Evolutionary conservation across 1,140 invertebrate species (phyloP).

Genomic region (Rhizoglyphus robini): DNA sequence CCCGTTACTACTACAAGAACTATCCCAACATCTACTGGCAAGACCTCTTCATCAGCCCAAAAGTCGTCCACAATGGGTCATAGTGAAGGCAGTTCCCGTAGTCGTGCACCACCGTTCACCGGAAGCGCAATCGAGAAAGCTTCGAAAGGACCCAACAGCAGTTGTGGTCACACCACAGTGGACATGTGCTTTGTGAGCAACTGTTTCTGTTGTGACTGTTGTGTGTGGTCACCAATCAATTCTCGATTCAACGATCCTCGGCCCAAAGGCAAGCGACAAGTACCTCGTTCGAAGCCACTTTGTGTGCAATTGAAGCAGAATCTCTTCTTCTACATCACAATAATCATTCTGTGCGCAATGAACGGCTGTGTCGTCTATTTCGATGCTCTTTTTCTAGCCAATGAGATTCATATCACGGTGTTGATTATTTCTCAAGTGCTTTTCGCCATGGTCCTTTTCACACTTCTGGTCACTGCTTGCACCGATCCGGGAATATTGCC

Average conservation of each 20-base stretch:
- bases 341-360: neutral
- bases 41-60: too few species aligned
- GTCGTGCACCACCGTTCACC: too few species aligned
- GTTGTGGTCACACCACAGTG: neutral
- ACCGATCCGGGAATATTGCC: constrained; percentile 76
- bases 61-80: too few species aligned
- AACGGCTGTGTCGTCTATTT: constrained; percentile 28
- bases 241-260: neutral
- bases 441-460: constrained; percentile 81
- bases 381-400: constrained; percentile 72
- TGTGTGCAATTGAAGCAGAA: neutral
- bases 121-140: too few species aligned
- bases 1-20: too few species aligned
- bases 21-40: too few species aligned
- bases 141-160: neutral
- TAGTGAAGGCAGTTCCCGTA: too few species aligned
- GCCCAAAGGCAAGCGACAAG: too few species aligned
- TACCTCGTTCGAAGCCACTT: neutral
- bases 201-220: neutral
- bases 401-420: constrained; percentile 63
- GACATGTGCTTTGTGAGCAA: neutral
- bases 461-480: constrained; percentile 72
- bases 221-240: neutral
- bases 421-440: constrained; percentile 80
- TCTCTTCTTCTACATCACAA: neutral